A percentile compares a stretch with the other conserved stretches of the same genome.
Conservation (phyloP, 2,888 invertebrate genomes). For the Dryococelus australis region DNA sequence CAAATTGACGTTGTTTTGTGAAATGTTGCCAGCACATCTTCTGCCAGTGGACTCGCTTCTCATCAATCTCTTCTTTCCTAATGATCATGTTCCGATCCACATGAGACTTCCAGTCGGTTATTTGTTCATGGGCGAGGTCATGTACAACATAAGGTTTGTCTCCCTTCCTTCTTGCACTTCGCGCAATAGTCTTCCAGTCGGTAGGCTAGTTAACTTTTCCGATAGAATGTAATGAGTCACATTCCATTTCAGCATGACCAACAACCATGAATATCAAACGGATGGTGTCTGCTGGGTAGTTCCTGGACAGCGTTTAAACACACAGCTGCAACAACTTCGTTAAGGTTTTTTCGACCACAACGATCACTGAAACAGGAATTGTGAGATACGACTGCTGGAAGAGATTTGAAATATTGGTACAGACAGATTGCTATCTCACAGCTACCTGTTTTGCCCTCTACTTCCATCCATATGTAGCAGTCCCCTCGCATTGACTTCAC, state of each 20-base stretch:
- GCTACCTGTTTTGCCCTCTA: conserved; percentile 5
- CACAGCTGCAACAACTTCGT: not conserved
- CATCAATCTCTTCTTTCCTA: not conserved
- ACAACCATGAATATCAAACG: not conserved
- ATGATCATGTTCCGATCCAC: not conserved
- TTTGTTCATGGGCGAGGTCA: not conserved
- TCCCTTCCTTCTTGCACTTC: not conserved
- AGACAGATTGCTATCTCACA: not conserved
- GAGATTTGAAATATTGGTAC: conserved; percentile 17
- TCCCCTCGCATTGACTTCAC: not conserved
- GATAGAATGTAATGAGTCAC: not conserved
- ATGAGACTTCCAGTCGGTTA: not conserved
- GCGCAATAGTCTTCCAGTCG: not conserved
- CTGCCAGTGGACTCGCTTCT: conserved; percentile 13
- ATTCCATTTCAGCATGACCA: conserved; percentile 22
- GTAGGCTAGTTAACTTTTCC: not conserved
- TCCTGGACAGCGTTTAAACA: not conserved
- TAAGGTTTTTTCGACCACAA: not conserved
- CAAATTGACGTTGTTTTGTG: conserved; percentile 1
- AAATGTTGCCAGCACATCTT: conserved; percentile 24
- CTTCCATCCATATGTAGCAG: not conserved
- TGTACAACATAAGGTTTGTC: not conserved
- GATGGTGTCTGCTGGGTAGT: not conserved
- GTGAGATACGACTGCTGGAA: not conserved
- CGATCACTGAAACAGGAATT: not conserved